These are phyloP conservation scores for Euproctis similis DNA, from an alignment of 2,888 invertebrate genomes.

Conservation along the genomic window DNA sequence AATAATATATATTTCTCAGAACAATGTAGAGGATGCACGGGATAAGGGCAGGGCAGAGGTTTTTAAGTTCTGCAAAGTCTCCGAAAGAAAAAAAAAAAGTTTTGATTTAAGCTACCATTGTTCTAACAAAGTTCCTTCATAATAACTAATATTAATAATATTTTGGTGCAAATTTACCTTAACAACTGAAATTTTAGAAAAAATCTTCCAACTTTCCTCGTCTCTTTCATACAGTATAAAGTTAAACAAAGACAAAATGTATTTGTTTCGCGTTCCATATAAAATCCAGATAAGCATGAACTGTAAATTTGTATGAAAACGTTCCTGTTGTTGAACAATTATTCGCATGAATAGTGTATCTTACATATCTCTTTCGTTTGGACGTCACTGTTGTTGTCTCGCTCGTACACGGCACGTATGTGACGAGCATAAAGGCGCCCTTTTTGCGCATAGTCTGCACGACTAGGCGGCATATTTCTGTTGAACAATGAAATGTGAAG, in stretches of 20 bases:
- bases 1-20: no score
- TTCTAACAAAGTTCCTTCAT: no score
- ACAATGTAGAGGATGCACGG: no score
- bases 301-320: conserved; percentile 10
- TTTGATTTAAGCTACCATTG: no score
- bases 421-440: conserved; percentile 66
- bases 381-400: conserved; percentile 29
- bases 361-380: conserved; percentile 18
- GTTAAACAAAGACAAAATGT: conserved; percentile 57
- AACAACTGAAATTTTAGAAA: no score
- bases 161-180: no score
- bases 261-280: conserved; percentile 31
- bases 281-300: conserved; percentile 26
- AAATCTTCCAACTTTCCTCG: no score
- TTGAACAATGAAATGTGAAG: no score
- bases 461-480: conserved; percentile 72
- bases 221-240: conserved; percentile 41
- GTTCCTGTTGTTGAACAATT: conserved; percentile 1
- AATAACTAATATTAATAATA: no score
- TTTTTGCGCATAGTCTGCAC: conserved; percentile 73
- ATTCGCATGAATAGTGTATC: conserved; percentile 10
- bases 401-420: conserved; percentile 57
- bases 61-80: no score
- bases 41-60: no score
- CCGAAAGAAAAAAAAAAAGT: no score